Conservation (phyloP, 2,797 vertebrate genomes). For the Bufotes viridis region DNA sequence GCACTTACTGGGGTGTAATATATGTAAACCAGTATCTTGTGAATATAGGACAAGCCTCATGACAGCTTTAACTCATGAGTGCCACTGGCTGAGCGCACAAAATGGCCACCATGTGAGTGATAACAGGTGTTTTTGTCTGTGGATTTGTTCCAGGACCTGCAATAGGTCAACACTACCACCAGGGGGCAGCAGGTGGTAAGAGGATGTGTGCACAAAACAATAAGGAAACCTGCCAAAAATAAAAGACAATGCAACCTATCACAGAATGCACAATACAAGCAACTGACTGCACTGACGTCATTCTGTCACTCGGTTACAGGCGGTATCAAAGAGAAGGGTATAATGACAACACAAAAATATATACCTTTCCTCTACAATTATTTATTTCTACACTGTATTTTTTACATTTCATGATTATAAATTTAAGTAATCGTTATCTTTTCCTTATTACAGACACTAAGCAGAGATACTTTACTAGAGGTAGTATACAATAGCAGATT, state of each 20-base stretch:
- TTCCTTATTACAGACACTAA: neutral
- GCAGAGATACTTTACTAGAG: neutral
- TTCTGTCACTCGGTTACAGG: no score
- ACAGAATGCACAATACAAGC: no score
- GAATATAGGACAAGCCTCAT: neutral
- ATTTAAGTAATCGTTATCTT: neutral
- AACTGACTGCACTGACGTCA: no score
- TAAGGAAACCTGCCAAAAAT: neutral
- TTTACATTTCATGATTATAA: neutral
- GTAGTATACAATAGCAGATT: no score
- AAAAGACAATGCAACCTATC: neutral
- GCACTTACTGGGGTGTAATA: no score
- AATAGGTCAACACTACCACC: neutral
- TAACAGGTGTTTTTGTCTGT: neutral
- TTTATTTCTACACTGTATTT: neutral
- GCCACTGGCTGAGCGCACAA: neutral
- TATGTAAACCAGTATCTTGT: neutral
- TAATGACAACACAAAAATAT: neutral
- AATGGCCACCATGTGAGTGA: neutral
- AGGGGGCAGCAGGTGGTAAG: neutral
- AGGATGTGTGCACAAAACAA: neutral
- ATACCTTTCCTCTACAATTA: neutral
- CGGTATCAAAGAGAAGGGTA: neutral
- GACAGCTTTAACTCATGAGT: neutral
- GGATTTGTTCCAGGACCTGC: neutral